Conservation (phyloP, 2,113 vertebrate genomes). For the Himantopus leucocephalus region DNA sequence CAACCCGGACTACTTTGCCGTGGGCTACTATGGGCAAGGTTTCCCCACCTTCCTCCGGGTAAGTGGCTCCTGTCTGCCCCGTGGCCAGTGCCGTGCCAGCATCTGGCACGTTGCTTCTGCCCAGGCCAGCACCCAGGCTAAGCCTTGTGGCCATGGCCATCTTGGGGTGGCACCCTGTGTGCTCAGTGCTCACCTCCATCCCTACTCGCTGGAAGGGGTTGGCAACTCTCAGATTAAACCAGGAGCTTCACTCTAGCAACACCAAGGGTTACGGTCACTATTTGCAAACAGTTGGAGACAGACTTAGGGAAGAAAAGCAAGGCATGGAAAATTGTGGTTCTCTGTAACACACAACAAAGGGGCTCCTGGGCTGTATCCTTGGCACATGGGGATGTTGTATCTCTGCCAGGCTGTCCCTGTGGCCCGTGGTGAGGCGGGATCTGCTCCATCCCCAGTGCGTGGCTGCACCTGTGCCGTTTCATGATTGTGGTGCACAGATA, state of each 20-base stretch:
- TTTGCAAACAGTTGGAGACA: neutral
- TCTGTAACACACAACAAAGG: neutral
- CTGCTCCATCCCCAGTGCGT: neutral
- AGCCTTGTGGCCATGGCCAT: rapidly evolving
- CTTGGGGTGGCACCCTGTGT: neutral
- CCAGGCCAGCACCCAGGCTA: neutral
- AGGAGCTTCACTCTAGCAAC: neutral
- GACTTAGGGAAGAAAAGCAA: neutral
- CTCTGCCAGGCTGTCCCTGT: neutral
- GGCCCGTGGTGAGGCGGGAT: neutral
- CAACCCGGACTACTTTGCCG: slow-evolving; percentile 57
- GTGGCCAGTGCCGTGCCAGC: rapidly evolving
- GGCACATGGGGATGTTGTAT: neutral
- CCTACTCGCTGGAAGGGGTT: neutral
- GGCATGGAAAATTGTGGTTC: neutral
- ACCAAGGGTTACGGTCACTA: neutral
- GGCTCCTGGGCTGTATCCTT: neutral
- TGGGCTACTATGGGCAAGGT: slow-evolving; percentile 64
- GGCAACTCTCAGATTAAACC: too few species aligned
- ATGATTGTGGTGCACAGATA: too few species aligned
- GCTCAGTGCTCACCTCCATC: neutral
- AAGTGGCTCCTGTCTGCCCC: neutral
- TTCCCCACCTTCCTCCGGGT: slow-evolving; percentile 71
- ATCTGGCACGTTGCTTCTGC: too few species aligned
- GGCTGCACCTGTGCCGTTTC: neutral